Evolutionary conservation across 2,888 invertebrate species (phyloP).

Genomic region (Empis stercorea): DNA sequence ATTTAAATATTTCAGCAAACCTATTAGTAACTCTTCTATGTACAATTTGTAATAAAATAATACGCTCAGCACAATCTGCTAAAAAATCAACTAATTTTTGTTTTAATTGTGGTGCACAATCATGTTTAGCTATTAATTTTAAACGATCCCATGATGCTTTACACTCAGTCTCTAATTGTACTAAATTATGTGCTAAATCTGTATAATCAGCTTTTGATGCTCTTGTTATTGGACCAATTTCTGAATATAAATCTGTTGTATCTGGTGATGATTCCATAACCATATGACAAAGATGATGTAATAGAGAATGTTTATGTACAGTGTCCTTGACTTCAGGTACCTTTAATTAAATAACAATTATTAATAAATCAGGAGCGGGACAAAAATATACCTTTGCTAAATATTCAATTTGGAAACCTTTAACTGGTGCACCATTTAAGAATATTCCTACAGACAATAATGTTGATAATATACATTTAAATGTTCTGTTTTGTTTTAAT

Average conservation of each 20-base stretch:
- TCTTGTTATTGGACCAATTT: constrained; percentile 82
- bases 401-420: constrained; percentile 96
- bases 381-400: constrained; percentile 53
- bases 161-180: constrained; percentile 86
- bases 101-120: constrained; percentile 77
- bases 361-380: not conserved
- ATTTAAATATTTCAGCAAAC: constrained; percentile 31
- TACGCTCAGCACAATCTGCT: constrained; percentile 92
- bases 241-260: constrained; percentile 93
- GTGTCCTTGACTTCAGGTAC: constrained; percentile 98
- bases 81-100: constrained; percentile 92
- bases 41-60: constrained; percentile 84
- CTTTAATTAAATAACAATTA: constrained; percentile 16
- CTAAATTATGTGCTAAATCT: constrained; percentile 71
- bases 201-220: constrained; percentile 94
- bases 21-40: constrained; percentile 86
- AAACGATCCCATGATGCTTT: constrained; percentile 95
- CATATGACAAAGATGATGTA: constrained; percentile 95
- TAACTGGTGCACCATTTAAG: constrained; percentile 82
- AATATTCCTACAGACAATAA: constrained; percentile 92
- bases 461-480: constrained; percentile 87
- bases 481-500: constrained; percentile 81
- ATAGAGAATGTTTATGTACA: constrained; percentile 93
- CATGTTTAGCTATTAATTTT: constrained; percentile 89
- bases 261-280: constrained; percentile 94